Base-by-base conservation (phyloP, 1,140 invertebrate genomes). In the Acromyrmex charruanus region DNA sequence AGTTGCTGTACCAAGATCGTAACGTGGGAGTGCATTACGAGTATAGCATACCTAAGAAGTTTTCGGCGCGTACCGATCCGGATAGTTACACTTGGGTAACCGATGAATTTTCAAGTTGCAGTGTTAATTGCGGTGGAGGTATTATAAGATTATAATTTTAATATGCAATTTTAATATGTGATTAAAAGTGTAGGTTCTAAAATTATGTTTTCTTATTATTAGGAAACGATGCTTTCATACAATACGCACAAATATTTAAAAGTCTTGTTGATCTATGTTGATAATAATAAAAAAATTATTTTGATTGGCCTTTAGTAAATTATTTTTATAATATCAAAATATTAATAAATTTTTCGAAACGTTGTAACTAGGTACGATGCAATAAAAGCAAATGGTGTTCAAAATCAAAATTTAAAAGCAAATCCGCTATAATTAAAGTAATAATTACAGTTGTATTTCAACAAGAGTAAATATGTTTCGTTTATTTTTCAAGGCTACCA, bases 1-100 rank as follows among this genome's bases (percentile, higher is more conserved):
- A 98, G 98, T 94, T 99, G 74, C 94, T 99, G 49, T 97, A 97
- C 89, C 98, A 99, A 97, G 98, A 98, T 92, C 95, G 95, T 35
- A 98, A 98, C 90, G 97, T 98, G 0, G 98, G 98, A 0, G 97
- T 99, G 6, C 95, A 97, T 81, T 99, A 99, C 94, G 98, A 99
- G 93, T 99, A 99, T 95, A 99, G 98, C 87, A 96, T 99, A 25
- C 98, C 98, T 0, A 97, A 97, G 61, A 96, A 96, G 31, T 95
- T 97, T 5, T 96, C 97, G 10, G 96, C 97, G 18, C 96, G 95
- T 72, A 94, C 96, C 1, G 96, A 97, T 88, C 96, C 97, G 59
- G 97, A 98, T 82, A 96, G 96, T 39, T 99, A 99, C 93, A 95
- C 96, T 10, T 99, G 98, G 98, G 96, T 97, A 7, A 96, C 96